Percentiles rank a stretch among this genome's conserved stretches.
These are phyloP conservation scores for Catamblyrhynchus diadema DNA, from an alignment of 2,797 vertebrate genomes.

Conservation along the genomic window DNA sequence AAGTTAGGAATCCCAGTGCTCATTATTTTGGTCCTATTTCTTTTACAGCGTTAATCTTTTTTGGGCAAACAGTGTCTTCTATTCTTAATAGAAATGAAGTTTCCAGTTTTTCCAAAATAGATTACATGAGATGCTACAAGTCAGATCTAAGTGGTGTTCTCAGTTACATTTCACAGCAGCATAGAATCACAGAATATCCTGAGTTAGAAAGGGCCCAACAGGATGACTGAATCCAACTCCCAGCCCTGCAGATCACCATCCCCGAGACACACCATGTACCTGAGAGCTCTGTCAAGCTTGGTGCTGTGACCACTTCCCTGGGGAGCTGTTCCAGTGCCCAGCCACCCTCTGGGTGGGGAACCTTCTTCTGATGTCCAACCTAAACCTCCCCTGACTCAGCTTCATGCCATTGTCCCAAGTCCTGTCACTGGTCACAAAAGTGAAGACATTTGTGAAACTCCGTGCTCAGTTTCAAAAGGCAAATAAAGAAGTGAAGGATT, in stretches of 20 bases:
- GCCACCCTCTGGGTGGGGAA: background rate
- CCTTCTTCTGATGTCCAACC: background rate
- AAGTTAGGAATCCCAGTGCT: background rate
- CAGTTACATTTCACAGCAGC: background rate
- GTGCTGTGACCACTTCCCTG: background rate
- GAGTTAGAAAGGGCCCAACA: background rate
- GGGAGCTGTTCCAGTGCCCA: background rate
- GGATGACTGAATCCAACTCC: background rate
- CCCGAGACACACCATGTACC: too few relatives aligned
- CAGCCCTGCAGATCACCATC: background rate
- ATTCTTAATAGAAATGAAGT: background rate
- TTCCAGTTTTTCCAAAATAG: background rate
- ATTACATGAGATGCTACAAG: background rate
- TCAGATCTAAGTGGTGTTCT: background rate
- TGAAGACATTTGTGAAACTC: background rate
- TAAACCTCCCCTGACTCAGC: background rate
- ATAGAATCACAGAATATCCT: rapidly evolving
- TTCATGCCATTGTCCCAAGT: rapidly evolving
- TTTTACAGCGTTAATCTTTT: background rate
- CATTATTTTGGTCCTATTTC: background rate
- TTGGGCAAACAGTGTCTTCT: background rate
- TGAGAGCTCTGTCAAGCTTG: background rate
- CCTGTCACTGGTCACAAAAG: background rate
- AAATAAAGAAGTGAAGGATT: background rate
- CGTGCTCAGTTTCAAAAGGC: background rate